Conservation (phyloP, 2,797 vertebrate genomes). For the Monodelphis domestica region DNA sequence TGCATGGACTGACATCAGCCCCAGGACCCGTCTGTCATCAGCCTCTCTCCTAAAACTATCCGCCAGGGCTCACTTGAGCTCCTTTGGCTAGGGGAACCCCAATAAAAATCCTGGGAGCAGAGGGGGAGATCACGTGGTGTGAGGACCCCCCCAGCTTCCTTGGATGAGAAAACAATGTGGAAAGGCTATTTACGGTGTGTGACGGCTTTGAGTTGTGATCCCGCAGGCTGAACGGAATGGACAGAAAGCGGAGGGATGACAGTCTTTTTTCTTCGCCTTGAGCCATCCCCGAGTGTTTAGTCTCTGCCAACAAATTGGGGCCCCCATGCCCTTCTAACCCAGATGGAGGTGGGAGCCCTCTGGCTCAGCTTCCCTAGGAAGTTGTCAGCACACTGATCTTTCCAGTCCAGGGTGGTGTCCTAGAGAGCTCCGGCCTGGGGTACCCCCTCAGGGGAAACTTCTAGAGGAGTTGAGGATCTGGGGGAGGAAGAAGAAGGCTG, state of each 20-base stretch:
- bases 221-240: conserved; percentile 85
- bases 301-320: conserved; percentile 81
- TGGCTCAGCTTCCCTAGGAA: too few relatives aligned
- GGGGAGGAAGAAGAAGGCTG: conserved; percentile 27
- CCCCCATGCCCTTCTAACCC: conserved; percentile 75
- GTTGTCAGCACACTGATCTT: too few relatives aligned
- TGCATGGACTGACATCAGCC: not conserved
- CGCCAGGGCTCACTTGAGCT: conserved; percentile 19
- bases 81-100: conserved; percentile 53
- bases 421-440: conserved; percentile 76
- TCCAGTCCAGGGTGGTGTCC: conserved; percentile 79
- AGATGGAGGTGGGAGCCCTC: conserved; percentile 81
- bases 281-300: conserved; percentile 79
- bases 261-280: conserved; percentile 82
- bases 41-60: not conserved
- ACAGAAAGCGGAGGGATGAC: conserved; percentile 79
- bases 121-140: conserved; percentile 64
- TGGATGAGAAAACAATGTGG: conserved; percentile 81
- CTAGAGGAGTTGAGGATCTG: conserved; percentile 45
- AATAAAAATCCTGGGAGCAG: conserved; percentile 18
- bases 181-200: conserved; percentile 86
- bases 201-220: conserved; percentile 86
- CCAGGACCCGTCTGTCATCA: not conserved
- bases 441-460: conserved; percentile 72
- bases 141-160: conserved; percentile 59